Evolutionary conservation across 2,797 vertebrate genomes (phyloP).

Genomic region (Ibycter americanus): DNA sequence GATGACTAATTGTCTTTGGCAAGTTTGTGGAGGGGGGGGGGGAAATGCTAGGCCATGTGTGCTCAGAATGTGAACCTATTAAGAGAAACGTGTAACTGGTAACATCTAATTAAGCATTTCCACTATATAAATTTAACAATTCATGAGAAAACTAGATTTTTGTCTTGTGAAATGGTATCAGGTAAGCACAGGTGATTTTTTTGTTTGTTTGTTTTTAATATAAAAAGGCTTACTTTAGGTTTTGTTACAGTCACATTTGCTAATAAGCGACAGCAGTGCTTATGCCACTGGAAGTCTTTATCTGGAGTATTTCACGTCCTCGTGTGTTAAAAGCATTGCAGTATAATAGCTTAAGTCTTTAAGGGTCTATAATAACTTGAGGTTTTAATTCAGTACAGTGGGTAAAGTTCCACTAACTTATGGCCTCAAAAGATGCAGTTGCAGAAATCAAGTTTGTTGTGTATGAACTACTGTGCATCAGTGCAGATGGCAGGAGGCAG

Average conservation of each 20-base stretch:
- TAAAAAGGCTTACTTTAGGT: not conserved
- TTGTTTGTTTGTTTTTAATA: not conserved
- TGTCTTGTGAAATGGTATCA: not conserved
- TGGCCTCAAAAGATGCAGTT: not conserved
- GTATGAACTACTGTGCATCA: not conserved
- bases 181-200: not conserved
- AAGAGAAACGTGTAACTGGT: not conserved
- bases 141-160: not conserved
- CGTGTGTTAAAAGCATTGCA: not conserved
- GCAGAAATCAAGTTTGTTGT: not conserved
- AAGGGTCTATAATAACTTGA: not conserved
- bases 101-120: not conserved
- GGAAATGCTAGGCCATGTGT: not conserved
- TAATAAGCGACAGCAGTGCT: not conserved
- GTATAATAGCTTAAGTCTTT: not conserved
- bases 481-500: conserved; percentile 6
- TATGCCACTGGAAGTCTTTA: not conserved
- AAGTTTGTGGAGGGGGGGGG: not conserved
- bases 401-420: not conserved
- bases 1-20: conserved; percentile 6
- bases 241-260: not conserved
- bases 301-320: not conserved
- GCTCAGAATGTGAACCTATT: not conserved
- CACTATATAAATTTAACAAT: not conserved
- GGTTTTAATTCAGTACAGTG: not conserved